A percentile compares a stretch with the other conserved stretches of the same genome.
Conservation (phyloP, 2,888 invertebrate species). For the Branchinecta sandiegonensis region DNA sequence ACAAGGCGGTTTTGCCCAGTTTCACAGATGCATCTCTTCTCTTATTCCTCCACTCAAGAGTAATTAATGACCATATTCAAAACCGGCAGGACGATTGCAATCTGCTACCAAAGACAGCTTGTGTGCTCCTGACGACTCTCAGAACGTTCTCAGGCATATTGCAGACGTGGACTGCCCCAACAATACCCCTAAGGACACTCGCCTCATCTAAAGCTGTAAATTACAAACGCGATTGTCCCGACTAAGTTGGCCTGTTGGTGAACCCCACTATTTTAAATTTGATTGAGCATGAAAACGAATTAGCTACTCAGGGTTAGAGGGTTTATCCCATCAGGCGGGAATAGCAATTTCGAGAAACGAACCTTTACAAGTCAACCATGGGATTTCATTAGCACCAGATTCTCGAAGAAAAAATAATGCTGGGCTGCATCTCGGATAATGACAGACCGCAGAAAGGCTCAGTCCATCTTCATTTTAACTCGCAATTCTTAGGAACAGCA, state of each 20-base stretch:
- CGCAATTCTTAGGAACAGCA: too few species aligned
- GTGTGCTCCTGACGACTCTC: too few species aligned
- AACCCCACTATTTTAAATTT: neutral
- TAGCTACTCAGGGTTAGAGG: neutral
- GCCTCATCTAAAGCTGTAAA: neutral
- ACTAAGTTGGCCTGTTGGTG: neutral
- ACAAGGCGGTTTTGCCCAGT: too few species aligned
- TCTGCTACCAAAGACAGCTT: too few species aligned
- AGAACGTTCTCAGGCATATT: too few species aligned
- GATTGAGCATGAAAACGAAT: slow-evolving; percentile 15
- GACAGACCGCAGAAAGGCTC: neutral
- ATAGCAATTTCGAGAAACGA: neutral
- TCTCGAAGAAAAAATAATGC: neutral
- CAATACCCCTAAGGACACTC: neutral
- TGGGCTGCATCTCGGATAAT: neutral
- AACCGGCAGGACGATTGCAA: too few species aligned
- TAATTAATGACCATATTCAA: too few species aligned
- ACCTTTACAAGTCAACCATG: neutral
- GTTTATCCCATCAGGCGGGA: neutral
- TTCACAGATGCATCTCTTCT: too few species aligned
- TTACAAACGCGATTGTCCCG: neutral
- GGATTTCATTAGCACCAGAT: neutral
- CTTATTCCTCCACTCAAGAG: too few species aligned
- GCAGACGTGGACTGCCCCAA: neutral
- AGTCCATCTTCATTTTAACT: too few species aligned